Base-by-base conservation (phyloP, 2,888 invertebrate species). In the Parnassius apollo region DNA sequence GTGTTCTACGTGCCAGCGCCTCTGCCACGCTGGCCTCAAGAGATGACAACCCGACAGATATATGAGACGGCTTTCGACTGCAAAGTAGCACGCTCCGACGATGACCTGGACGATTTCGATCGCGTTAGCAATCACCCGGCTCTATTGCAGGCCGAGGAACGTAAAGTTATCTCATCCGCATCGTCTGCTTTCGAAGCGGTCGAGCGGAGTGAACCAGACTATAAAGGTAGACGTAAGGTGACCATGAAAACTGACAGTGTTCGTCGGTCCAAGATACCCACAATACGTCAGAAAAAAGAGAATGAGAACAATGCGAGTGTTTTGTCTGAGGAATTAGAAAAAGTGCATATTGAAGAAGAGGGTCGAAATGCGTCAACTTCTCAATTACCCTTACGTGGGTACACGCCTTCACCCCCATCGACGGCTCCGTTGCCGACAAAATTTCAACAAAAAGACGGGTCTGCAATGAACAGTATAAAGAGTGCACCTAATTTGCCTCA, bases 61-160 rank as follows among this genome's bases (percentile, higher is more conserved):
- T 97, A 97, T 84, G 97, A 97, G 88, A 97, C 97, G 62, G 97
- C 97, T 64, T 97, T 97, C 85, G 97, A 97, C 86, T 96, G 96
- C 85, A 96, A 96, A 86, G 94, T 96, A 76, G 95, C 95, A 78
- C 95, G 95, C 69, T 96, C 96, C 9, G 95, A 95, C 73, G 95
- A 95, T 82, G 95, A 96, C 72, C 93, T 96, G 78, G 96, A 96
- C 76, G 95, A 95, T 72, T 94, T 96, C 59, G 96, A 96, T 74
- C 94, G 96, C 66, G 94, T 96, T 66, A 95, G 95, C 70, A 96
- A 96, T 79, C 96, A 96, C 76, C 95, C 96, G 12, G 94, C 96
- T 58, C 87, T 96, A 59, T 84, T 95, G 62, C 94, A 95, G 81
- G 85, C 88, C 13, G 90, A 89, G 57, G 88, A 89, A 48, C 83